Evolutionary conservation across 2,113 vertebrate genomes (phyloP).

Genomic region (Podocnemis expansa): DNA sequence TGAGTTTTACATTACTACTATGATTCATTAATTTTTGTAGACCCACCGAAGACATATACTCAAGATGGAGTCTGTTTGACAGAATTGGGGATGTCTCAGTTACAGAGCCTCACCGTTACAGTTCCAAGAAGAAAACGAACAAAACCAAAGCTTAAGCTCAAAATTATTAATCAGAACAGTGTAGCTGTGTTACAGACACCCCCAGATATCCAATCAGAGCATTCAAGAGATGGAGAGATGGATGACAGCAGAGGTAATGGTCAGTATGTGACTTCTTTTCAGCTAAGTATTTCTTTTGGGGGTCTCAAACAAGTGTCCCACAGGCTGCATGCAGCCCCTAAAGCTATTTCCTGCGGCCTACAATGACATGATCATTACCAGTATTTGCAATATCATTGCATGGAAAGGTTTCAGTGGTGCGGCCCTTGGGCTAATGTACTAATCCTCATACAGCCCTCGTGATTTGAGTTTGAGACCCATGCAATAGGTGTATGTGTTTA

Average conservation of each 20-base stretch:
- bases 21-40: constrained; percentile 78
- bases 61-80: constrained; percentile 98
- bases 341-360: too few species aligned
- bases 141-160: constrained; percentile 97
- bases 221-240: constrained; percentile 89
- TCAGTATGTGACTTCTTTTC: constrained; percentile 40
- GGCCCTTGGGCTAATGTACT: too few species aligned
- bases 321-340: too few species aligned
- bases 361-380: too few species aligned
- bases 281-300: not conserved
- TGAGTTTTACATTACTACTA: constrained; percentile 58
- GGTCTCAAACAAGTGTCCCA: too few species aligned
- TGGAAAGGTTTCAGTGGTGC: too few species aligned
- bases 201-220: constrained; percentile 87
- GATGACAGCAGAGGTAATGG: constrained; percentile 88
- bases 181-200: constrained; percentile 96
- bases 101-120: constrained; percentile 91
- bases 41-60: constrained; percentile 92
- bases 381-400: too few species aligned
- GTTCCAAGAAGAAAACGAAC: constrained; percentile 88
- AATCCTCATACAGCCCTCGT: too few species aligned
- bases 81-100: constrained; percentile 92
- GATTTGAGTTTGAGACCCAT: too few species aligned
- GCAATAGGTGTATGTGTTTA: too few species aligned
- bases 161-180: constrained; percentile 98